A percentile compares a stretch with the other conserved stretches of the same genome.
Evolutionary conservation across 53 echinoderm and acorn worm genomes (phyloP).

Genomic region (Apostichopus leukothele): DNA sequence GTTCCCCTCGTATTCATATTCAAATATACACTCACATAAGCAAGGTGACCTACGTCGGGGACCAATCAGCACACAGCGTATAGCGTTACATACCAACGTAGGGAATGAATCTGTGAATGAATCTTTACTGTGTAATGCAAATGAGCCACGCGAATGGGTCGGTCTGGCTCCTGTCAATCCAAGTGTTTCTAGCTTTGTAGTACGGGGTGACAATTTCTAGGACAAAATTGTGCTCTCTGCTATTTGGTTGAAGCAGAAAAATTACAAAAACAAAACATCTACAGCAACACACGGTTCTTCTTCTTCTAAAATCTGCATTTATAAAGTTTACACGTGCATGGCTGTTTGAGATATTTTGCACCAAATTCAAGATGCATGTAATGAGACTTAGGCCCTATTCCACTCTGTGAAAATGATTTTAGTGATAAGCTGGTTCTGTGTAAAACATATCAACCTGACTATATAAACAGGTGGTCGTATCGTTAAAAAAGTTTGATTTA

Average conservation of each 20-base stretch:
- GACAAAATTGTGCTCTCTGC: not conserved
- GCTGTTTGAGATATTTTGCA: not conserved
- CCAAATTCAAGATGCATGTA: no score
- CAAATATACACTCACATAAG: constrained; percentile 36
- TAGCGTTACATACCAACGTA: constrained; percentile 15
- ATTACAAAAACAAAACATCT: no score
- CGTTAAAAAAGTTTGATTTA: no score
- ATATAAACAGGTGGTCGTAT: no score
- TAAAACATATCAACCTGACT: no score
- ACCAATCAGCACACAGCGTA: constrained; percentile 42
- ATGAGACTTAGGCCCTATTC: no score
- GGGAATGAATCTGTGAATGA: constrained; percentile 45
- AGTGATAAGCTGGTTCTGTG: no score
- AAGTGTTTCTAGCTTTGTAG: not conserved
- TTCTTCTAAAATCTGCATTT: not conserved
- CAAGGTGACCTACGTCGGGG: constrained; percentile 30
- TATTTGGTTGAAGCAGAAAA: no score
- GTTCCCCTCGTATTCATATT: constrained; percentile 48
- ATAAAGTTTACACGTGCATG: not conserved
- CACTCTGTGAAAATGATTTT: no score
- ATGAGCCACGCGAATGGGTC: constrained; percentile 49
- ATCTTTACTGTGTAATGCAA: constrained; percentile 36
- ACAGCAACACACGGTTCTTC: not conserved
- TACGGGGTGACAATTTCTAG: not conserved
- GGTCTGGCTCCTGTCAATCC: constrained; percentile 12